Evolutionary conservation across 1,140 invertebrate species (phyloP), one percentile per base, ranked within the genome.

Genomic region (honey bee (Apis mellifera)): DNA sequence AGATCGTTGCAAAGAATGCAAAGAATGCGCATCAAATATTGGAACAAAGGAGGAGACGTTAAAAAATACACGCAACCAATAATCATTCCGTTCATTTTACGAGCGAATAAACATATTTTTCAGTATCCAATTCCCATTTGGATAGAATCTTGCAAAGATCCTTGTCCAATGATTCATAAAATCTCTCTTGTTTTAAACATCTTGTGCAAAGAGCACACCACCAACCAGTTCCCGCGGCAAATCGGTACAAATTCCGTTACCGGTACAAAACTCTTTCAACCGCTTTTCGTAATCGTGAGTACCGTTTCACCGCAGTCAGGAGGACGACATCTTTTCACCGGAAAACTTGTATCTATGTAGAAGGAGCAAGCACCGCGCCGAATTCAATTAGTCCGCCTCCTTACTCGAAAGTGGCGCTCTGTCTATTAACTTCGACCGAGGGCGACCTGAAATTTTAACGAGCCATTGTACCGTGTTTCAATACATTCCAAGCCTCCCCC

Each of bases 351-450:
- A 76, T 76, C 74, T 73, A 42, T 7, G 32, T 42, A 42, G 32
- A 4, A 73, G 13, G 60, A 64, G 50, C 60, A 26, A 23, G 50
- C 60, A 26, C 12, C 60, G 62, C 74, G 17, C 7, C 50, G 26
- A 76, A 76, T 76, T 76, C 74, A 76, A 76, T 76, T 76, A 76
- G 74, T 26, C 26, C 50, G 74, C 60, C 50, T 65, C 64, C 54
- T 42, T 60, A 50, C 60, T 64, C 48, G 74, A 65, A 42, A 76
- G 19, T 60, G 48, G 17, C 50, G 48, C 69, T 23, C 42, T 73
- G 71, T 76, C 74, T 76, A 76, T 76, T 76, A 76, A 76, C 74
- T 76, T 76, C 74, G 48, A 54, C 60, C 74, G 19, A n/a, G 17
- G 17, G 19, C 23, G 74, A 50, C 54, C 74, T 65, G 48, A 76